Evolutionary conservation across 1,140 invertebrate species (phyloP).

Genomic region (Drosophila truncata): DNA sequence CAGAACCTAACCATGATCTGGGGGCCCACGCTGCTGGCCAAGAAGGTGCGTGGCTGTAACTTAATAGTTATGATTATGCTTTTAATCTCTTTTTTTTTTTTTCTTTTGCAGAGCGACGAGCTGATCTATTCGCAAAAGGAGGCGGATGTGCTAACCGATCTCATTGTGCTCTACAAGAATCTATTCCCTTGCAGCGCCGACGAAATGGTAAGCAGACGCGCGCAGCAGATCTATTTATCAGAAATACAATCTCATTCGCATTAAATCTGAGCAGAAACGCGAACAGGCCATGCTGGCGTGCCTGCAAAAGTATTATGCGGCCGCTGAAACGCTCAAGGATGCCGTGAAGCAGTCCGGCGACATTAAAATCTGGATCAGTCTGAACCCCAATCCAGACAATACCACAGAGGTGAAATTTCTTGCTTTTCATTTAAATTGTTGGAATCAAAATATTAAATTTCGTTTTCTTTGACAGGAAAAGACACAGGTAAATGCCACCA

Average conservation of each 20-base stretch:
- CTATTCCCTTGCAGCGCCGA: conserved; percentile 86
- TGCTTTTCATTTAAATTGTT: not conserved
- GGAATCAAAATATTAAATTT: not conserved
- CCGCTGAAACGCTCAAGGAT: conserved; percentile 85
- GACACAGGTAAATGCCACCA: conserved; percentile 82
- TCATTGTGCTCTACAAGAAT: conserved; percentile 87
- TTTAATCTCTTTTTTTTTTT: not conserved
- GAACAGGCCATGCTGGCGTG: conserved; percentile 91
- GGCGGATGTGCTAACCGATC: conserved; percentile 89
- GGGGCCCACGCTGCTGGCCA: conserved; percentile 93
- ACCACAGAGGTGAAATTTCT: conserved; percentile 65
- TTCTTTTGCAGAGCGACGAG: conserved; percentile 74
- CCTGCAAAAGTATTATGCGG: conserved; percentile 89
- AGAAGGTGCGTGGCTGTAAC: conserved; percentile 85
- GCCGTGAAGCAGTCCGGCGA: conserved; percentile 90
- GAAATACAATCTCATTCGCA: not conserved
- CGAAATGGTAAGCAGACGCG: conserved; percentile 76
- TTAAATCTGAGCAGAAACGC: conserved; percentile 82
- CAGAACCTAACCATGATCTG: conserved; percentile 94
- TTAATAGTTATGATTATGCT: not conserved
- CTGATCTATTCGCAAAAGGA: conserved; percentile 88
- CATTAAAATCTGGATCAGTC: conserved; percentile 91
- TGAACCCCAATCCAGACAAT: conserved; percentile 78
- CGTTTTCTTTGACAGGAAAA: conserved; percentile 66
- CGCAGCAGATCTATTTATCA: not conserved